Evolutionary conservation across 2,113 vertebrate genomes (phyloP), one percentile per base, ranked within the genome.

Genomic region (Penelope pileata): DNA sequence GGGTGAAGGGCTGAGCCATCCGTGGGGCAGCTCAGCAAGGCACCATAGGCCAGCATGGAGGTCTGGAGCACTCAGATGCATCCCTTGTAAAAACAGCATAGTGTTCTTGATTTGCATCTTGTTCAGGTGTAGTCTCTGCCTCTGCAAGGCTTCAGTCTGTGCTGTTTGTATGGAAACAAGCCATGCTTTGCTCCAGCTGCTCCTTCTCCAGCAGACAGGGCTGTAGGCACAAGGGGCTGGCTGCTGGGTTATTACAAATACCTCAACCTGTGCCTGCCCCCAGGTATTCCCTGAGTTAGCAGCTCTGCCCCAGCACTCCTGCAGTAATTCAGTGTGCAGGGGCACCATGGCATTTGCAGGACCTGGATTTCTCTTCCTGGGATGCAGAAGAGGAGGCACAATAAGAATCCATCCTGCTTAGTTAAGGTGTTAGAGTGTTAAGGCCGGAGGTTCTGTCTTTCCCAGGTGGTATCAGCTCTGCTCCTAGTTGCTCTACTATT

Each of bases 21-120:
- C 1, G 54, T 40, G 78, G 22, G 34, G 66, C 56, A 83, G 54
- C 62, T 36, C 45, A 74, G 59, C 67, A 91, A 95, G 96, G 95
- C 95, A 96, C 75, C 4, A 2, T 19, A 2, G 1, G 40, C 30
- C 66, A 38, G 29, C 6, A 1, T 21, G 26, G 40, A 48, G 43
- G 16, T n/a, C 30, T 17, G 74, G 14, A 73, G 67, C 38, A 45
- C 34, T 54, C 8, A 10, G 16, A 36, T 18, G 51, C 1, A 2
- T 26, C 59, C 47, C 84, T 62, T 59, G 32, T 53, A 6, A 62
- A 63, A 42, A 1, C 26, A 42, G 36, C 0, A 0, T 17, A 16
- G 6, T 38, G 48, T 34, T 60, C 77, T 58, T 11, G 8, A 12
- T 47, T 42, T 56, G 58, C 14, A 12, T 78, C 63, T 24, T 23